Base-by-base conservation (phyloP, 2,888 invertebrate genomes). In the Drosophila histrio region DNA sequence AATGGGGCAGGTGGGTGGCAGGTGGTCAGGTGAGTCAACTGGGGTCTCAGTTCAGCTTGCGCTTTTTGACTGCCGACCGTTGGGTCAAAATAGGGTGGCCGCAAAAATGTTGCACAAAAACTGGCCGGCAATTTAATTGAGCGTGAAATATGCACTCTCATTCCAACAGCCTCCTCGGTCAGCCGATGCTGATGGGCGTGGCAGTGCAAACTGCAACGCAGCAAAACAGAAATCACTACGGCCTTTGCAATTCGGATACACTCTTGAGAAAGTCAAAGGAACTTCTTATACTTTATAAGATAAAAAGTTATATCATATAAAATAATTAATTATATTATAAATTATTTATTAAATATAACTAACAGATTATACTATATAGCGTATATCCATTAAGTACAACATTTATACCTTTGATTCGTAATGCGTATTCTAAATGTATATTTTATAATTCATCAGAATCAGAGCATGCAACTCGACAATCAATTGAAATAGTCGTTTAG, bases 101-200 rank as follows among this genome's bases (percentile, higher is more conserved):
- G 53, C 66, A 75, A 65, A 68, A 60, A 72, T 71, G 71, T 75
- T 75, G 75, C 77, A 75, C 64, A 77, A 72, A 64, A 77, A 76
- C 67, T 72, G 58, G 43, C 34, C 39, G 49, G 43, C 59, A 77
- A 86, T 87, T 82, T 75, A 87, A 82, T 82, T 87, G 87, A 81
- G 82, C 85, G 76, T 75, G 58, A 85, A 82, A 82, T 77, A 82
- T 78, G 65, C 57, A 64, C 47, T 15, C 43, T 50, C 46, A 59
- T 53, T 53, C 52, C 39, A 56, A 13, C 41, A 39, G 38, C 8
- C n/a, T n/a, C 39, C 22, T 1, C 19, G 4, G 7, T 2, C 8
- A 9, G 24, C 44, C 8, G 19, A 11, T 13, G 28, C 11, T 5
- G 2, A 38, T 39, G 50, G 58, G 59, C 59, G 52, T 52, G 59